phyloP scores from a whole-genome alignment of 2,888 invertebrate genomes.

The Morpho deidamia region DNA sequence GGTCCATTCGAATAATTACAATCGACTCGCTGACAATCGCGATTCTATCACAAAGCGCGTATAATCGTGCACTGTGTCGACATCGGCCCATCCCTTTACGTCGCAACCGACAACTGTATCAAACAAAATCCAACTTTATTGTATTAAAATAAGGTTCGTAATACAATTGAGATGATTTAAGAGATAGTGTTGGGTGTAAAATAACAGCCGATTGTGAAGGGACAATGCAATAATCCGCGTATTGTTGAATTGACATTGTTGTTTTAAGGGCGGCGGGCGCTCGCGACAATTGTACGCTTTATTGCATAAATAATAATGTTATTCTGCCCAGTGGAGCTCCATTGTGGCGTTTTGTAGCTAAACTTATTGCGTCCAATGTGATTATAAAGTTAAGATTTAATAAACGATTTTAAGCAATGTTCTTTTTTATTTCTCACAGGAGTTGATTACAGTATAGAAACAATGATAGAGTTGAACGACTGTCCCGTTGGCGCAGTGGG shows the following conservation, averaged over 20 bases:
- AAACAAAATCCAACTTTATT: conserved; percentile 24
- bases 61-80: conserved; percentile 71
- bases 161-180: conserved; percentile 1
- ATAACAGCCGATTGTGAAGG: conserved; percentile 66
- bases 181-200: conserved; percentile 50
- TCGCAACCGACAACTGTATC: conserved; percentile 32
- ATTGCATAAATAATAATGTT: conserved; percentile 78
- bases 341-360: conserved; percentile 59
- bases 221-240: conserved; percentile 78
- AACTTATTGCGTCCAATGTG: conserved; percentile 32
- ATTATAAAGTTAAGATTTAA: conserved; percentile 27
- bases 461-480: too few relatives aligned
- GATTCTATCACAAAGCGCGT: conserved; percentile 74
- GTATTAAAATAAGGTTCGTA: conserved; percentile 1
- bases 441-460: too few relatives aligned
- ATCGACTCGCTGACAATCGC: conserved; percentile 77
- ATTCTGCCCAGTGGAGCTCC: conserved; percentile 63
- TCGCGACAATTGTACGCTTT: conserved; percentile 73
- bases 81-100: conserved; percentile 41
- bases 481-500: too few relatives aligned
- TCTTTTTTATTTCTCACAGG: too few relatives aligned
- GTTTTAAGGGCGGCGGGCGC: conserved; percentile 74
- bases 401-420: background rate
- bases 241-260: conserved; percentile 78
- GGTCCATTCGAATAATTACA: conserved; percentile 73